Evolutionary conservation across 2,797 vertebrate genomes (phyloP).

Genomic region (Scolopax bukidnonensis): DNA sequence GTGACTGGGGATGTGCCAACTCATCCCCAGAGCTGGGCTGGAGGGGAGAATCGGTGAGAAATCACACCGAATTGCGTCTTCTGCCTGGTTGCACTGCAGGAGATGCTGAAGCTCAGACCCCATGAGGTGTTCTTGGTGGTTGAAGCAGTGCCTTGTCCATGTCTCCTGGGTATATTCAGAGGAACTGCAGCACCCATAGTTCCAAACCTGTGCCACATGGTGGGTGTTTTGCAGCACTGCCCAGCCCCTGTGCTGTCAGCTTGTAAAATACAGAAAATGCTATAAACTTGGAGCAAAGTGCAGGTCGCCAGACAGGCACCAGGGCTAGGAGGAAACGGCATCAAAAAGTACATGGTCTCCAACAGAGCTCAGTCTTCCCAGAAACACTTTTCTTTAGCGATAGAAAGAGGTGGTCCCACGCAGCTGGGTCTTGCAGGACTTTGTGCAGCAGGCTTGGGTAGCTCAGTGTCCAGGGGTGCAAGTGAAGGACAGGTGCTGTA

Average conservation of each 20-base stretch:
- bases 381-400: not conserved
- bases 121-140: not conserved
- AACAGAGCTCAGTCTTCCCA: not conserved
- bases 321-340: not conserved
- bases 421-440: not conserved
- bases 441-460: not conserved
- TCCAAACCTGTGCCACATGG: fast-evolving
- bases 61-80: not conserved
- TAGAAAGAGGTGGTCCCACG: not conserved
- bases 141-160: not conserved
- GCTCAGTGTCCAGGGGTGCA: not conserved
- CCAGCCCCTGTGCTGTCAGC: not conserved
- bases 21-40: not conserved
- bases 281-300: not conserved
- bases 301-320: not conserved
- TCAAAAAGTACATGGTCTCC: not conserved
- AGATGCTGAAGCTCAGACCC: not conserved
- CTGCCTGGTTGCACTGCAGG: not conserved
- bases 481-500: fast-evolving
- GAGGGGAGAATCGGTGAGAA: not conserved
- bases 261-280: not conserved
- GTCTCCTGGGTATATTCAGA: not conserved
- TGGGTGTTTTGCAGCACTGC: not conserved
- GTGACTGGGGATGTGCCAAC: not conserved
- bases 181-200: not conserved